These are phyloP conservation scores for Sigmodon hispidus DNA, from an alignment of 2,113 vertebrate species.

Conservation along the genomic window DNA sequence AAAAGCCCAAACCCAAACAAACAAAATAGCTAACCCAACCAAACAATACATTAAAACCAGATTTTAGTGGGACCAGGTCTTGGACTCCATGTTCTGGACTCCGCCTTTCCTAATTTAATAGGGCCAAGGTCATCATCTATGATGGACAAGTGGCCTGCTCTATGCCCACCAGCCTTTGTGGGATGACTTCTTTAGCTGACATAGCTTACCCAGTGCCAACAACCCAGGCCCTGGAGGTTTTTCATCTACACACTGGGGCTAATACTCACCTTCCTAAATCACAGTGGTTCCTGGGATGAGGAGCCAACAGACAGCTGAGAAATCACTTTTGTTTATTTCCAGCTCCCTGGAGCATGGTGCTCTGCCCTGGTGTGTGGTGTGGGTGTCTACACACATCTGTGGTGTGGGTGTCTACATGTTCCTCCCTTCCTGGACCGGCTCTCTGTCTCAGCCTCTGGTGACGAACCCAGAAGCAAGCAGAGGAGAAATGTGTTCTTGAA, in stretches of 20 bases:
- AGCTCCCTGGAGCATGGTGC: accelerated
- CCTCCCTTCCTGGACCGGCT: background rate
- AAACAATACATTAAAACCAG: background rate
- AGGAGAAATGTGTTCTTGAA: background rate
- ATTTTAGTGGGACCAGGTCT: accelerated
- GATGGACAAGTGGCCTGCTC: background rate
- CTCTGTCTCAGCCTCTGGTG: background rate
- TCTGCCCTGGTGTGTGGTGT: accelerated
- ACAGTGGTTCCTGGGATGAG: accelerated
- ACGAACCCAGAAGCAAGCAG: background rate
- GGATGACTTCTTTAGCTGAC: accelerated
- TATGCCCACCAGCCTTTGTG: background rate
- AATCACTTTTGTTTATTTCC: background rate
- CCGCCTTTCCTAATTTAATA: accelerated
- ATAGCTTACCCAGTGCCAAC: background rate
- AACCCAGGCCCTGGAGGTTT: background rate
- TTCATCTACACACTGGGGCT: accelerated
- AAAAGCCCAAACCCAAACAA: background rate
- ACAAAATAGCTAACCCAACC: background rate
- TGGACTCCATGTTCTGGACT: accelerated
- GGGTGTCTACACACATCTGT: accelerated
- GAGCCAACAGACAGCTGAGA: background rate
- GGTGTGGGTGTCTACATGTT: accelerated
- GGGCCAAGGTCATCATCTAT: background rate
- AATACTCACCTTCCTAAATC: accelerated